These are phyloP conservation scores for Characodon lateralis DNA, from an alignment of 2,797 vertebrate species.

Conservation along the genomic window DNA sequence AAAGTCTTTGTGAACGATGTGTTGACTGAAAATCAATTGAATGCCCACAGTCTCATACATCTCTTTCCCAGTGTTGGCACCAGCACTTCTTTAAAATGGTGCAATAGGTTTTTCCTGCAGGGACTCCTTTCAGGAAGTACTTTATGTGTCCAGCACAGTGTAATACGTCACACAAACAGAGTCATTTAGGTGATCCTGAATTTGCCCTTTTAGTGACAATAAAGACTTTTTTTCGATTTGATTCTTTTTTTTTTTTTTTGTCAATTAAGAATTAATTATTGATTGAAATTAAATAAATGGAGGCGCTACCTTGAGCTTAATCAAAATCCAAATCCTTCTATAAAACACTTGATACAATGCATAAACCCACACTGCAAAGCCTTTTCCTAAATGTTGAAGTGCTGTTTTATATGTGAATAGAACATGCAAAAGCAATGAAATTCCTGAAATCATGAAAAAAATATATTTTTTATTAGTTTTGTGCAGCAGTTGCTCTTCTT, in stretches of 20 bases:
- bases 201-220: too few species aligned
- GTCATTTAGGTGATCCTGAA: conserved; percentile 8
- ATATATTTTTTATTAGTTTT: not conserved
- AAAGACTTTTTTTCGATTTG: too few species aligned
- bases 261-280: conserved; percentile 25
- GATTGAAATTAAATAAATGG: conserved; percentile 19
- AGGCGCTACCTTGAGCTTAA: not conserved
- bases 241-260: not conserved
- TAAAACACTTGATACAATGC: not conserved
- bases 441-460: not conserved
- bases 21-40: conserved; percentile 80
- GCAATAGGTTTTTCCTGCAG: conserved; percentile 60
- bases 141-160: conserved; percentile 37
- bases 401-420: not conserved
- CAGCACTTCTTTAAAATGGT: conserved; percentile 66
- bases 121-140: conserved; percentile 39
- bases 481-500: not conserved
- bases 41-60: conserved; percentile 69
- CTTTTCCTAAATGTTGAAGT: not conserved
- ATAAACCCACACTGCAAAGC: not conserved
- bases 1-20: conserved; percentile 74
- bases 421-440: not conserved
- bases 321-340: not conserved
- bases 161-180: conserved; percentile 31
- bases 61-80: conserved; percentile 61